Conservation (phyloP, 2,113 vertebrate species). For the Stomatorhinus ivindoensis region DNA sequence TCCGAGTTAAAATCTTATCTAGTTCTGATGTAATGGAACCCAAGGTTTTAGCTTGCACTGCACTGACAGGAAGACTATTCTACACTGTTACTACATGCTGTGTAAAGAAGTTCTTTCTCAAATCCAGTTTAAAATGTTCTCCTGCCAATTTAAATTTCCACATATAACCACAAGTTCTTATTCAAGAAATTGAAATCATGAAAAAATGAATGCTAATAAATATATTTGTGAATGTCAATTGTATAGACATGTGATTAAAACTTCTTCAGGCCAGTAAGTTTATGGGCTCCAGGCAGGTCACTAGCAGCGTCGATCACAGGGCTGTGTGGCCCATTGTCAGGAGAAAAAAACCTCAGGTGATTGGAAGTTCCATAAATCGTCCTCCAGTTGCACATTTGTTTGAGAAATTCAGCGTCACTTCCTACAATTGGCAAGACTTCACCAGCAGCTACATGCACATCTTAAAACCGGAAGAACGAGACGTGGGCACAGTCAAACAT, state of each 20-base stretch:
- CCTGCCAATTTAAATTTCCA: no score
- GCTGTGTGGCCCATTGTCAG: not conserved
- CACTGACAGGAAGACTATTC: no score
- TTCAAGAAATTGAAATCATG: not conserved
- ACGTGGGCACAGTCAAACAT: not conserved
- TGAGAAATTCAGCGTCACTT: not conserved
- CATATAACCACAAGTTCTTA: no score
- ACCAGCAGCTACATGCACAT: not conserved
- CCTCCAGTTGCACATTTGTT: not conserved
- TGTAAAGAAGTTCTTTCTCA: no score
- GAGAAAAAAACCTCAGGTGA: not conserved
- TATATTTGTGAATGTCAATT: not conserved
- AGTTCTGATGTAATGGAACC: no score
- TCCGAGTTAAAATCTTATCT: no score
- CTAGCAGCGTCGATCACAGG: not conserved
- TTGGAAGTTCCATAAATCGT: not conserved
- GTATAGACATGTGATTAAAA: not conserved
- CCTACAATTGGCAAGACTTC: not conserved
- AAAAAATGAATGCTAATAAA: conserved; percentile 10
- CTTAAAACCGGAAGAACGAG: not conserved
- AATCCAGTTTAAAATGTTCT: no score
- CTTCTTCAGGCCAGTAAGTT: not conserved
- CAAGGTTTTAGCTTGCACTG: no score
- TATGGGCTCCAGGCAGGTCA: not conserved
- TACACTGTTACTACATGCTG: no score